These are phyloP conservation scores for Argyresthia goedartella DNA, from an alignment of 2,888 invertebrate species.

Conservation along the genomic window DNA sequence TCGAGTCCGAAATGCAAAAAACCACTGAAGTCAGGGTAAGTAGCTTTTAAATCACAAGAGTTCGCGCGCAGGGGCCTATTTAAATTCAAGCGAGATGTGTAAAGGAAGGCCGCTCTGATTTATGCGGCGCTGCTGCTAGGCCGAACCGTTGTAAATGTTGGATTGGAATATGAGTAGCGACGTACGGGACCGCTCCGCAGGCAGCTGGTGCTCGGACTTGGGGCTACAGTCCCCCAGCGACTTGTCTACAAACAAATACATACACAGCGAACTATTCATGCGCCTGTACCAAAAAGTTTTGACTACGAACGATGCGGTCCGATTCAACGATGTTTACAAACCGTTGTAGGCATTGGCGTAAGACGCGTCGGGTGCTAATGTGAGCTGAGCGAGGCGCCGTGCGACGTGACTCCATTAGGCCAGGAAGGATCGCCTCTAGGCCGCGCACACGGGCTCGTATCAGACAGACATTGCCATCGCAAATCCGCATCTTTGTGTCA, in stretches of 20 bases:
- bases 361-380: constrained; percentile 7
- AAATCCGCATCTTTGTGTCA: neutral
- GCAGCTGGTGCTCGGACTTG: constrained; percentile 9
- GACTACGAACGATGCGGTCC: too few species aligned
- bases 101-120: constrained; percentile 53
- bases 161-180: constrained; percentile 51
- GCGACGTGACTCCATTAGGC: constrained; percentile 15
- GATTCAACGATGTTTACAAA: too few species aligned
- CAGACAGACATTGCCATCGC: constrained; percentile 5
- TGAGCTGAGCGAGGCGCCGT: constrained; percentile 6
- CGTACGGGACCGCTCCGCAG: constrained; percentile 11
- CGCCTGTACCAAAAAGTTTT: too few species aligned
- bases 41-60: constrained; percentile 46
- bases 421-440: constrained; percentile 1
- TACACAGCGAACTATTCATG: too few species aligned
- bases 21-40: constrained; percentile 27
- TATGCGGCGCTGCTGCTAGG: constrained; percentile 41
- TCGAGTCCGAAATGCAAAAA: constrained; percentile 25
- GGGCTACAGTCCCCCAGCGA: neutral
- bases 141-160: constrained; percentile 54
- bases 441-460: constrained; percentile 10
- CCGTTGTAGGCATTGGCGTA: too few species aligned
- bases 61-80: constrained; percentile 51
- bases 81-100: constrained; percentile 58
- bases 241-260: too few species aligned